Evolutionary conservation across 2,888 invertebrate genomes (phyloP).

Genomic region (Eilema depressum): DNA sequence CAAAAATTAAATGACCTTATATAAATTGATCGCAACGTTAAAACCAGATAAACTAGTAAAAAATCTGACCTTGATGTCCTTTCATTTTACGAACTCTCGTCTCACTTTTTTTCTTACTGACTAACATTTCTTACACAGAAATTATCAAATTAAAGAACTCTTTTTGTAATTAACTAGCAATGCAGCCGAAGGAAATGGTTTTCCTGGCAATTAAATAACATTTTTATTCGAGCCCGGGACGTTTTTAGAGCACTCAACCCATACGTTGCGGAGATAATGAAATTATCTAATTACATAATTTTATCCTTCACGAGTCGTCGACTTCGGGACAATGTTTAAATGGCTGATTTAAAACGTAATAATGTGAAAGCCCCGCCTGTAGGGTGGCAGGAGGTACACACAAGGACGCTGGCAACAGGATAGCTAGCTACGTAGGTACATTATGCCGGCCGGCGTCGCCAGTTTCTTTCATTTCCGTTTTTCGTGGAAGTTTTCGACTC

Average conservation of each 20-base stretch:
- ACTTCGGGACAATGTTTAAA: constrained; percentile 40
- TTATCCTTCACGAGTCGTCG: constrained; percentile 46
- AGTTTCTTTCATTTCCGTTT: constrained; percentile 74
- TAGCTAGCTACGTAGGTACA: constrained; percentile 36
- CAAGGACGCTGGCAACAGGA: constrained; percentile 3
- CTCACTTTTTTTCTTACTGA: neutral
- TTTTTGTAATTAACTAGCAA: constrained; percentile 5
- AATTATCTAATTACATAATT: constrained; percentile 49
- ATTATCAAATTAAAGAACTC: constrained; percentile 14
- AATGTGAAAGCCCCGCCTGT: constrained; percentile 27
- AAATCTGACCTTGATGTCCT: neutral
- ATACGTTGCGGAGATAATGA: constrained; percentile 43
- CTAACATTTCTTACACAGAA: neutral
- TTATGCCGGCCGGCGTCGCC: constrained; percentile 59
- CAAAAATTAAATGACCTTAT: neutral
- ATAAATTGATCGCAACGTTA: neutral
- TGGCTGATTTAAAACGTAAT: constrained; percentile 39
- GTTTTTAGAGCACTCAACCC: constrained; percentile 41
- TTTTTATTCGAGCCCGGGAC: constrained; percentile 31
- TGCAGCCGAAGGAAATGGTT: constrained; percentile 24
- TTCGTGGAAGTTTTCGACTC: constrained; percentile 66
- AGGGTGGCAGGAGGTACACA: constrained; percentile 20
- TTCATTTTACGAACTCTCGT: neutral
- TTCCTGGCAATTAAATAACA: constrained; percentile 43
- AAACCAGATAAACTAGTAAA: neutral